Evolutionary conservation across 2,113 vertebrate species (phyloP).

Genomic region (Corvus moneduloides): DNA sequence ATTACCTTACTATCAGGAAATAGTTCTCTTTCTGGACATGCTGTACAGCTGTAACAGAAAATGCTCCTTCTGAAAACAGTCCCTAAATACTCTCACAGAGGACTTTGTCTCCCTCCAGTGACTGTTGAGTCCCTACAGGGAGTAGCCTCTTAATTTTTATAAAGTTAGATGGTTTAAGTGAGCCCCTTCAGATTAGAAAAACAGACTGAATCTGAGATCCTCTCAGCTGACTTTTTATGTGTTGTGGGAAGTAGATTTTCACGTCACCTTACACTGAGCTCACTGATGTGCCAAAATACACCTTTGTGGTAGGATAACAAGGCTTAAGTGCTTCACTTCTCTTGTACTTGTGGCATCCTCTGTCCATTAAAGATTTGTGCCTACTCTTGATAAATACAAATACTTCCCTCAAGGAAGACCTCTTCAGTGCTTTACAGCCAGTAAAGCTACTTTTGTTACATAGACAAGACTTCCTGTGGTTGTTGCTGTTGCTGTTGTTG

Average conservation of each 20-base stretch:
- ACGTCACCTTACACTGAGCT: not conserved
- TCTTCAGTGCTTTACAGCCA: not conserved
- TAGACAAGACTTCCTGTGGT: not conserved
- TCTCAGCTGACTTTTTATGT: not conserved
- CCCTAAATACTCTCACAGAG: not conserved
- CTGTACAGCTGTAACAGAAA: not conserved
- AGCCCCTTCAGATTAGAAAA: not conserved
- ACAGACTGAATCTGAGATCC: fast-evolving
- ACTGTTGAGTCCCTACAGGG: not conserved
- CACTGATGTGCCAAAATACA: not conserved
- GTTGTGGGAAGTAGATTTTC: not conserved
- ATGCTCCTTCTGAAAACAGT: not conserved
- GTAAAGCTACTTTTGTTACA: not conserved
- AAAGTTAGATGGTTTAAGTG: not conserved
- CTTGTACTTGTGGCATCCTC: not conserved
- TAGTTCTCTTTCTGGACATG: not conserved
- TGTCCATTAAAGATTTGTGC: not conserved
- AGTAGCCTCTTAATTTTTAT: not conserved
- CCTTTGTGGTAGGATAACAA: not conserved
- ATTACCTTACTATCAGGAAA: not conserved
- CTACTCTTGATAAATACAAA: not conserved
- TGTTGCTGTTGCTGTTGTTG: not conserved
- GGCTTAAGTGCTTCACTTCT: not conserved
- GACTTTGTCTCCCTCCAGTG: constrained; percentile 38
- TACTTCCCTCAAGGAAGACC: not conserved